Conservation (phyloP, 2,888 invertebrate genomes). For the Tetanocera ferruginea region DNA sequence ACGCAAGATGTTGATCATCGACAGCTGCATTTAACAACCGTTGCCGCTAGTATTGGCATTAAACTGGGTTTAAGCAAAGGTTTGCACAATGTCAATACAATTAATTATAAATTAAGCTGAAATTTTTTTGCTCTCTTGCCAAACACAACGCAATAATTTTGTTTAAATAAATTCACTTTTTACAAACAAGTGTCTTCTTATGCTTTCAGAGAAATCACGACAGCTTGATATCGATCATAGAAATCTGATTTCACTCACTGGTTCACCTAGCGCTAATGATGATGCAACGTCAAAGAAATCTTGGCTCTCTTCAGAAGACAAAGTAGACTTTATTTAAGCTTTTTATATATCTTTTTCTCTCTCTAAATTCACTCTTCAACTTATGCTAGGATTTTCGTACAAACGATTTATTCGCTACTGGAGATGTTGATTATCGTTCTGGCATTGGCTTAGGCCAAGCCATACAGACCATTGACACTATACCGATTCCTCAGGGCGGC, state of each 20-base stretch:
- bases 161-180: neutral
- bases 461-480: conserved; percentile 49
- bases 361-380: neutral
- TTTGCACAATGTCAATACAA: conserved; percentile 14
- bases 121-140: neutral
- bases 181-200: neutral
- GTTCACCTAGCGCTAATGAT: conserved; percentile 72
- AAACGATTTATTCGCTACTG: conserved; percentile 41
- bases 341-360: neutral
- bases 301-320: conserved; percentile 52
- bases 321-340: conserved; percentile 37
- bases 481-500: conserved; percentile 36
- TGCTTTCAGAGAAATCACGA: conserved; percentile 62
- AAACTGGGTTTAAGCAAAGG: conserved; percentile 60
- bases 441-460: conserved; percentile 42
- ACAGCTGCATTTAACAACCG: conserved; percentile 70
- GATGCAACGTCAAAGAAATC: conserved; percentile 48
- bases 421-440: conserved; percentile 64
- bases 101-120: neutral
- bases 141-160: too few species aligned
- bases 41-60: conserved; percentile 67
- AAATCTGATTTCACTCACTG: conserved; percentile 86
- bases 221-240: conserved; percentile 83
- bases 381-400: conserved; percentile 57
- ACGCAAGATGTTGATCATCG: conserved; percentile 75